phyloP scores from a whole-genome alignment of 1,140 invertebrate species.

The Calliopsis andreniformis region DNA sequence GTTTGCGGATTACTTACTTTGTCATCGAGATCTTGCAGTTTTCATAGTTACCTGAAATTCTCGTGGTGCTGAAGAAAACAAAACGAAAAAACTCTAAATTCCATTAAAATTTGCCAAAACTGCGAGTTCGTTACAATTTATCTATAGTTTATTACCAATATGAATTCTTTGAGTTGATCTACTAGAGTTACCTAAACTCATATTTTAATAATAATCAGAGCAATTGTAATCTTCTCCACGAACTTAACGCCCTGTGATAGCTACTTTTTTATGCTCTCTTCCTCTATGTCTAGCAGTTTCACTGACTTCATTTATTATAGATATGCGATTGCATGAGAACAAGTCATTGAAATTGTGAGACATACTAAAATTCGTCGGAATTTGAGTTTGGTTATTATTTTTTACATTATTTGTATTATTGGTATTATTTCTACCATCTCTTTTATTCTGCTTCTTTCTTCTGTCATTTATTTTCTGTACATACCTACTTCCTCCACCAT shows the following conservation, averaged over 20 bases:
- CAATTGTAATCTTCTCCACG: conserved; percentile 43
- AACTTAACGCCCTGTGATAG: conserved; percentile 62
- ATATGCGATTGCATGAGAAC: not conserved
- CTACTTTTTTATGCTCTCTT: conserved; percentile 19
- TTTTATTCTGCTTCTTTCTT: conserved; percentile 27
- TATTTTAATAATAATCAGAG: conserved; percentile 36
- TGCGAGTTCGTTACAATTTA: not conserved
- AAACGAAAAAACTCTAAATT: conserved; percentile 17
- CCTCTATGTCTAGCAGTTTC: not conserved
- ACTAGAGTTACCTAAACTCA: not conserved
- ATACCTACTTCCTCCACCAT: too few species aligned
- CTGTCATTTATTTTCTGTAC: conserved; percentile 6
- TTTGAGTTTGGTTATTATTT: not conserved
- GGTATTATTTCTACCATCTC: not conserved
- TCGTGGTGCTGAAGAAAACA: conserved; percentile 4
- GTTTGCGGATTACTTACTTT: not conserved
- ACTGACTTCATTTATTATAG: not conserved
- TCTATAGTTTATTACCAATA: not conserved
- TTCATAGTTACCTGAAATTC: conserved; percentile 19
- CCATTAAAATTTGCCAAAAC: conserved; percentile 1
- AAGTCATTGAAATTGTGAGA: conserved; percentile 5
- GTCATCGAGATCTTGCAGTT: not conserved
- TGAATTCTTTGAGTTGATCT: not conserved
- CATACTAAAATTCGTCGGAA: not conserved
- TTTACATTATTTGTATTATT: not conserved